phyloP scores from a whole-genome alignment of 2,797 vertebrate species.

The Triplophysa bombifrons region DNA sequence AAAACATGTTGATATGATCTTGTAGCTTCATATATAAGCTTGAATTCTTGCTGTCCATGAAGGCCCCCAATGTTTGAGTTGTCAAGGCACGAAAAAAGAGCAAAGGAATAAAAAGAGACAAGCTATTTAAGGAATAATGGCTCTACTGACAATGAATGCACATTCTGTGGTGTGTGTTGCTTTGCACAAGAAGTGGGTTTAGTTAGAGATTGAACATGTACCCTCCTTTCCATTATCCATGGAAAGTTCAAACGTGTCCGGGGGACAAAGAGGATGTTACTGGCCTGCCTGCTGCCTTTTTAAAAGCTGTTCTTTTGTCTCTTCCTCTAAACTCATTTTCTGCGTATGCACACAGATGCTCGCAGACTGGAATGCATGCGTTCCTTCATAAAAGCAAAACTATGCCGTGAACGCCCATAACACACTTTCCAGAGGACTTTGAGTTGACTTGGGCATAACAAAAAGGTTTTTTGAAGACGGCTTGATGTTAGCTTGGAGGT shows the following conservation, averaged over 20 bases:
- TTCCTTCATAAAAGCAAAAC: slow-evolving; percentile 37
- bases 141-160: background rate
- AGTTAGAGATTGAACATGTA: background rate
- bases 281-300: background rate
- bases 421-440: slow-evolving; percentile 1
- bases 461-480: background rate
- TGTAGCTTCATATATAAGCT: no score
- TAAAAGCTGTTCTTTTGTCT: slow-evolving; percentile 18
- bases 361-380: slow-evolving; percentile 16
- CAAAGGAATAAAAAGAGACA: background rate
- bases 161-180: background rate
- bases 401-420: slow-evolving; percentile 18
- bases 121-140: background rate
- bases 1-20: no score
- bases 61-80: background rate
- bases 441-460: background rate
- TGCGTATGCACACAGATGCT: slow-evolving; percentile 1
- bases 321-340: slow-evolving; percentile 7
- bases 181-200: background rate
- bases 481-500: background rate
- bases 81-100: background rate
- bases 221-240: slow-evolving; percentile 2
- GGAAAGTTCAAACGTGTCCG: background rate
- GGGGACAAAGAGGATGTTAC: slow-evolving; percentile 7
- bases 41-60: no score